Evolutionary conservation across 2,113 vertebrate species (phyloP), one percentile per base, ranked within the genome.

Genomic region (Sturnira hondurensis): DNA sequence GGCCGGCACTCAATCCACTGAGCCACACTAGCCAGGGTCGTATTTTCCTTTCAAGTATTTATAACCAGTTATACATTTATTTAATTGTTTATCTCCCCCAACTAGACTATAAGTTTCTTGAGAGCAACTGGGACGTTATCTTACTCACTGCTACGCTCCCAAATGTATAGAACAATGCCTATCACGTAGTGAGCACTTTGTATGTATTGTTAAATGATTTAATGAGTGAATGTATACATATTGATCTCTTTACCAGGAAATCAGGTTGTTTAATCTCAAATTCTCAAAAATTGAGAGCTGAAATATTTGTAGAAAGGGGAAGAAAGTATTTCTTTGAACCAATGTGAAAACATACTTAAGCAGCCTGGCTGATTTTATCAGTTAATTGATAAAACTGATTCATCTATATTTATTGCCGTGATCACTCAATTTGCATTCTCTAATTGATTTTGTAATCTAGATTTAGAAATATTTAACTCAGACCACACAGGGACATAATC

Each of bases 281-380:
- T 90, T 92, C 16, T 90, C 38, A 94, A 92, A 61, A 90, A 80
- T 89, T 89, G 65, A 89, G 16, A 92, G n/a, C 26, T 65, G 45
- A 92, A 76, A 71, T 90, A 82, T 76, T 82, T 82, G 13, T 77
- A 77, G 47, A 76, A 71, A 96, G 24, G 28, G 63, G 15, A 67
- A 91, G 50, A 84, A 65, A n/a, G 24, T 78, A 58, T 93, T 78
- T 22, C 45, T 84, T 78, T 84, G 14, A 88, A 84, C 22, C 71
- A 90, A 28, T 90, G 22, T 86, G 74, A 95, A 92, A 81, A 81
- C 86, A 54, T 89, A 65, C 45, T 54, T 24, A 82, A 70, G 12
- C 28, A 63, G 61, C 28, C 28, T 63, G 28, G 28, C 28, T 63
- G 61, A 15, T 63, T 63, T 63, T 63, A 63, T 31, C 28, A 63